Conservation (phyloP, 2,888 invertebrate genomes). For the Malthinus seriepunctatus region DNA sequence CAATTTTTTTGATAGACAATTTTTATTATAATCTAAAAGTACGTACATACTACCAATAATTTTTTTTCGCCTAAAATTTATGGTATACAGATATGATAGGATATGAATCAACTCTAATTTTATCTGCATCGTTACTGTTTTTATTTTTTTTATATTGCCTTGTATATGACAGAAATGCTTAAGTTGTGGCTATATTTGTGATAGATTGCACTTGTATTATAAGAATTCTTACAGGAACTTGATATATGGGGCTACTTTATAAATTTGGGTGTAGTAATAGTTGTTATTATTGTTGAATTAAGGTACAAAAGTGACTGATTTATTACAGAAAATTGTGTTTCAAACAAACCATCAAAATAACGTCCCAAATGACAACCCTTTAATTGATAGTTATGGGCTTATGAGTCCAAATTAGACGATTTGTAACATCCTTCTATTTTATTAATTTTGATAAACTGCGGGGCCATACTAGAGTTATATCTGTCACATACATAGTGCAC, state of each 20-base stretch:
- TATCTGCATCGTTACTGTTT: slow-evolving; percentile 3
- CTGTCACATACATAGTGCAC: no score
- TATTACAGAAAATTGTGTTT: no score
- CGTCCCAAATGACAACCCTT: no score
- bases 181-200: slow-evolving; percentile 11
- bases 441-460: no score
- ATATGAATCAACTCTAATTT: neutral
- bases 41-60: neutral
- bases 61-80: neutral
- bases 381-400: no score
- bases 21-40: slow-evolving; percentile 1
- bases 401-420: no score
- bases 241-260: slow-evolving; percentile 16
- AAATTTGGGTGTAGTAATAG: slow-evolving; percentile 6
- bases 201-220: slow-evolving; percentile 24
- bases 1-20: slow-evolving; percentile 13
- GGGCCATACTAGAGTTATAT: no score
- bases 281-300: no score
- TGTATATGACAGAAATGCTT: slow-evolving; percentile 13
- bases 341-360: no score
- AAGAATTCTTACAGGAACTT: slow-evolving; percentile 13
- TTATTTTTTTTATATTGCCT: slow-evolving; percentile 6
- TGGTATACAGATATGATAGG: neutral
- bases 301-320: no score
- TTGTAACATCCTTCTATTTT: no score